Base-by-base conservation (phyloP, 2,113 vertebrate species). In the Sitta europaea region DNA sequence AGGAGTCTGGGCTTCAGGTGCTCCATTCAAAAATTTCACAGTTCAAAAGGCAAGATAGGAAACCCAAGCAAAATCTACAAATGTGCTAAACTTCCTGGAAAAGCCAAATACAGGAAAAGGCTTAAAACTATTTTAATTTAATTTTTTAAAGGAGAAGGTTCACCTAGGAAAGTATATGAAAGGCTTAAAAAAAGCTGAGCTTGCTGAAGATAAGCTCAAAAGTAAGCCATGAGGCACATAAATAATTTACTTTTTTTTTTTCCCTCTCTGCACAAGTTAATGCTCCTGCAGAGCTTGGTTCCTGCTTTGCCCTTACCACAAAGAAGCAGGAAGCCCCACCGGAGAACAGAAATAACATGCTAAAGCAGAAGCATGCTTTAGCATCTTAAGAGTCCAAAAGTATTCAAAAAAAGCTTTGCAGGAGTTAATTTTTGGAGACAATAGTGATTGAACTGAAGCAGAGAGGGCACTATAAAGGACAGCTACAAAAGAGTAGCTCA, bases 51-150 rank as follows among this genome's bases (percentile, higher is more conserved):
- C 50, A 92, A 90, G 85, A 88, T 54, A 79, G 74, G 90, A 95
- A 93, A 66, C 0, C 0, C 36, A 76, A 65, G 70, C 36, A 63
- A 85, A 81, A 81, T 57, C 42, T 42, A 63, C 24, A 82, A 73
- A 73, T 23, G 28, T 57, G n/a, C n/a, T 72, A 45, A 79, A 48
- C 77, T 88, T 97, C 88, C 85, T 94, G 80, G n/a, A 93, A 95
- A 87, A 72, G 25, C 33, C 50, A 48, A 92, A 90, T 48, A 65
- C 74, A 86, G 88, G 78, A 92, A 94, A 96, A 77, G 11, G 47
- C 36, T 81, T 81, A 50, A 48, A 86, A 45, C 21, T 81, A 33
- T 74, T 92, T 80, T 78, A 24, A 29, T 57, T 81, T 61, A 27
- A 36, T 42, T 92, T 85, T 51, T 93, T 82, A 76, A 93, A 92